phyloP scores from a whole-genome alignment of 1,140 invertebrate genomes.

The Fopius arisanus region DNA sequence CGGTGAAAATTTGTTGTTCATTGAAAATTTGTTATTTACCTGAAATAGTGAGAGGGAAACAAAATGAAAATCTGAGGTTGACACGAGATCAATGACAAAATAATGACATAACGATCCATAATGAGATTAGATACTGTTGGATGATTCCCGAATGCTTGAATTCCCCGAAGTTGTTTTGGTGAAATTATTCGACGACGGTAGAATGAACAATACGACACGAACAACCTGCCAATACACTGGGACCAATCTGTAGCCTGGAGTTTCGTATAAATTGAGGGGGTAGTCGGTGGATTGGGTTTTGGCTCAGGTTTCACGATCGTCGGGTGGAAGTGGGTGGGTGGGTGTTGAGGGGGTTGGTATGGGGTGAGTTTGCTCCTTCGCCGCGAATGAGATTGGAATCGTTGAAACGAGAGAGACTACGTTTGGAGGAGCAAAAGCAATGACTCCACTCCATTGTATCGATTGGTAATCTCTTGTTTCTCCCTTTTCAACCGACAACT shows the following conservation, averaged over 20 bases:
- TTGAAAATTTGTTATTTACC: no score
- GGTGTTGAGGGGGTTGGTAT: no score
- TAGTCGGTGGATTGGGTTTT: not conserved
- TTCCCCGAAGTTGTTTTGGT: not conserved
- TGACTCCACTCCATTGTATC: not conserved
- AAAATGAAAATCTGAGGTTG: no score
- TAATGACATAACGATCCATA: not conserved
- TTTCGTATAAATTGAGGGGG: slow-evolving; percentile 10
- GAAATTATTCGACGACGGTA: slow-evolving; percentile 5
- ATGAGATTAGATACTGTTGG: not conserved
- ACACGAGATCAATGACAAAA: no score
- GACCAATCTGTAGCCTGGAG: slow-evolving; percentile 1
- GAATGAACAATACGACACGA: slow-evolving; percentile 14
- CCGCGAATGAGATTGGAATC: slow-evolving; percentile 14
- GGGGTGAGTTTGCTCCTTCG: slow-evolving; percentile 3
- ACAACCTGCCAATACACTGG: not conserved
- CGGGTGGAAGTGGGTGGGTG: not conserved
- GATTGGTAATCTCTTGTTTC: not conserved
- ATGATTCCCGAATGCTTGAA: not conserved
- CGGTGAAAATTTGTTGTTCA: no score
- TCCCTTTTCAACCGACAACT: not conserved
- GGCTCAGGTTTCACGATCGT: not conserved
- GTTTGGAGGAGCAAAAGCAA: slow-evolving; percentile 1
- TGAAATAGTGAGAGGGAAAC: no score
- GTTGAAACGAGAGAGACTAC: not conserved